These are phyloP conservation scores for Euproctis similis DNA, from an alignment of 2,888 invertebrate genomes.

Conservation along the genomic window DNA sequence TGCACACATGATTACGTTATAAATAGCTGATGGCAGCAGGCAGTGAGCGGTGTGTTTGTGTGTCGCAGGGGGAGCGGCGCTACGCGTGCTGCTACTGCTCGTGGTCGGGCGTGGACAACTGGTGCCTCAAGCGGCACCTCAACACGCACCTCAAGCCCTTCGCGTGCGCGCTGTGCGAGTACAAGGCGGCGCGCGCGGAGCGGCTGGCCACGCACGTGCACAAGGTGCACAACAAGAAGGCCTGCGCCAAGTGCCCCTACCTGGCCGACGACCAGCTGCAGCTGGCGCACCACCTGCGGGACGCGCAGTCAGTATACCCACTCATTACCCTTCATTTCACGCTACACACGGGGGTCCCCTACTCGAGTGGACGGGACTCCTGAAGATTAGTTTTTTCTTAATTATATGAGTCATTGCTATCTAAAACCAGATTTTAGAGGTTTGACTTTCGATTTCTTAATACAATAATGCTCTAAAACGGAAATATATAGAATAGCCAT, in stretches of 20 bases:
- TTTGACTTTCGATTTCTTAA: no score
- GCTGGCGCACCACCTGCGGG: conserved; percentile 85
- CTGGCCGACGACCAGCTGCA: conserved; percentile 89
- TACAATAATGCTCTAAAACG: no score
- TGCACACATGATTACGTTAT: no score
- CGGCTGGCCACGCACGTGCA: conserved; percentile 91
- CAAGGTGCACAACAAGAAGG: conserved; percentile 93
- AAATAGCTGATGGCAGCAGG: no score
- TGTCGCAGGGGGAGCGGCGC: conserved; percentile 78
- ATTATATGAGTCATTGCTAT: no score
- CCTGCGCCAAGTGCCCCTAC: conserved; percentile 91
- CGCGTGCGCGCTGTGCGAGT: conserved; percentile 92
- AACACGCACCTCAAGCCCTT: conserved; percentile 95
- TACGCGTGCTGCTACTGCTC: conserved; percentile 93
- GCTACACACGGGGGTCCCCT: background rate
- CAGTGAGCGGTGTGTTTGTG: no score
- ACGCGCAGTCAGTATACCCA: conserved; percentile 80
- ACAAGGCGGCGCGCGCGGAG: conserved; percentile 94
- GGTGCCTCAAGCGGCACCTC: conserved; percentile 93
- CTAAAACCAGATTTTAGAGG: no score
- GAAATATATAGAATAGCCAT: no score
- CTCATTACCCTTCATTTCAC: background rate
- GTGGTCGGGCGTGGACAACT: conserved; percentile 95
- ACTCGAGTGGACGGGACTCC: background rate
- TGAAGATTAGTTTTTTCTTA: no score